These are phyloP conservation scores for Eupeodes latifasciatus DNA, from an alignment of 2,888 invertebrate genomes.

Conservation along the genomic window DNA sequence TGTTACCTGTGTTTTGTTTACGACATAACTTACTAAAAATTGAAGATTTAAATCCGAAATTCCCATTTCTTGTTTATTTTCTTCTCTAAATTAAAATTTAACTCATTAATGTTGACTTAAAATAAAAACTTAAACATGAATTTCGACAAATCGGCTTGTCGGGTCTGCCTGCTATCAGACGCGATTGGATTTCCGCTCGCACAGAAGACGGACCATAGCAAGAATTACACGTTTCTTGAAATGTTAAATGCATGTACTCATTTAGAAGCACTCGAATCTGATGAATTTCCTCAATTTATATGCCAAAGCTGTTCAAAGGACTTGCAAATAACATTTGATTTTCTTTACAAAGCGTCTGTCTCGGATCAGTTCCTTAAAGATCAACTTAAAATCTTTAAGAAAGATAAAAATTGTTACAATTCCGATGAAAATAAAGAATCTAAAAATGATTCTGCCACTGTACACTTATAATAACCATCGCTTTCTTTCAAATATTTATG, in stretches of 20 bases:
- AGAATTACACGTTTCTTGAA: conserved; percentile 53
- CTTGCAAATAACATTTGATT: conserved; percentile 41
- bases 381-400: background rate
- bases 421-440: background rate
- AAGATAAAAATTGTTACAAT: background rate
- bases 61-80: background rate
- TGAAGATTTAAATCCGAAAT: background rate
- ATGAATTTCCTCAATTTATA: conserved; percentile 56
- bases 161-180: conserved; percentile 53
- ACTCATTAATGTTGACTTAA: background rate
- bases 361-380: conserved; percentile 45
- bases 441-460: background rate
- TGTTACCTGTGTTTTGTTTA: too few species aligned
- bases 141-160: conserved; percentile 39
- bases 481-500: background rate
- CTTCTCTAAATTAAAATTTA: background rate
- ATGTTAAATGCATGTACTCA: conserved; percentile 62
- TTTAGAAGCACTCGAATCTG: conserved; percentile 38
- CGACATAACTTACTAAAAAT: too few species aligned
- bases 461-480: background rate
- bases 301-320: conserved; percentile 56
- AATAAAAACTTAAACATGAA: conserved; percentile 29
- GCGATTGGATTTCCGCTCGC: conserved; percentile 6
- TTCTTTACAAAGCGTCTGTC: conserved; percentile 41
- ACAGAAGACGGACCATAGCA: conserved; percentile 25